Percentiles rank a stretch among this genome's conserved stretches.
Conservation (phyloP, 2,888 invertebrate species). For the Hydriomena furcata region DNA sequence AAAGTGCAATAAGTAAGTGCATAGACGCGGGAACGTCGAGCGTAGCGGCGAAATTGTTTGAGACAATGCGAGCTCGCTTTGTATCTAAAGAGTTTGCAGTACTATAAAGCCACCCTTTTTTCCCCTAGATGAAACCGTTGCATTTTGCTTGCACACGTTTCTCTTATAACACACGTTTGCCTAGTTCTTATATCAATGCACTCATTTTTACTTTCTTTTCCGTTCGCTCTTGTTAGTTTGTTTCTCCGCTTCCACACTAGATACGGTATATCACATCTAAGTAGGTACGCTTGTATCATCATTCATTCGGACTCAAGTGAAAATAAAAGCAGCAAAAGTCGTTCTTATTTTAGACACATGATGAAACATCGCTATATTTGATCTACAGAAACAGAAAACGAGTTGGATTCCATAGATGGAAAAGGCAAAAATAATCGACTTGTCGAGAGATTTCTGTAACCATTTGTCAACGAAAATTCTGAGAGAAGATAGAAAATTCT, state of each 20-base stretch:
- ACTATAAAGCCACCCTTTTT: conserved; percentile 70
- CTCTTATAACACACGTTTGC: conserved; percentile 67
- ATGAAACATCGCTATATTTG: conserved; percentile 1
- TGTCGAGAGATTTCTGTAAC: too few relatives aligned
- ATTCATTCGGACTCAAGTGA: conserved; percentile 38
- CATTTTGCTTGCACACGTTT: conserved; percentile 66
- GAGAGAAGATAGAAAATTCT: too few relatives aligned
- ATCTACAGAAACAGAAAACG: background rate
- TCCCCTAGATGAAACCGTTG: conserved; percentile 65
- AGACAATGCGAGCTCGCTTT: conserved; percentile 61
- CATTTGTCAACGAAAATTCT: too few relatives aligned
- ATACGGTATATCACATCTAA: conserved; percentile 29
- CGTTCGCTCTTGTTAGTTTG: conserved; percentile 76
- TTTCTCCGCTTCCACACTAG: conserved; percentile 50
- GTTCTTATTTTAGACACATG: conserved; percentile 11
- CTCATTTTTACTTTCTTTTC: conserved; percentile 83
- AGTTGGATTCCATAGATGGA: background rate
- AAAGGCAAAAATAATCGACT: too few relatives aligned
- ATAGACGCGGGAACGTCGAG: conserved; percentile 57
- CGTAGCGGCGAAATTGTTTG: conserved; percentile 17
- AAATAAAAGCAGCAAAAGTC: conserved; percentile 45
- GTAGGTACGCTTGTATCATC: conserved; percentile 30
- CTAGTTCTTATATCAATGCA: conserved; percentile 76
- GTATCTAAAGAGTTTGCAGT: conserved; percentile 65
- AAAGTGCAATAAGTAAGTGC: conserved; percentile 69